Conservation (phyloP, 2,113 vertebrate genomes). For the Zeus faber region DNA sequence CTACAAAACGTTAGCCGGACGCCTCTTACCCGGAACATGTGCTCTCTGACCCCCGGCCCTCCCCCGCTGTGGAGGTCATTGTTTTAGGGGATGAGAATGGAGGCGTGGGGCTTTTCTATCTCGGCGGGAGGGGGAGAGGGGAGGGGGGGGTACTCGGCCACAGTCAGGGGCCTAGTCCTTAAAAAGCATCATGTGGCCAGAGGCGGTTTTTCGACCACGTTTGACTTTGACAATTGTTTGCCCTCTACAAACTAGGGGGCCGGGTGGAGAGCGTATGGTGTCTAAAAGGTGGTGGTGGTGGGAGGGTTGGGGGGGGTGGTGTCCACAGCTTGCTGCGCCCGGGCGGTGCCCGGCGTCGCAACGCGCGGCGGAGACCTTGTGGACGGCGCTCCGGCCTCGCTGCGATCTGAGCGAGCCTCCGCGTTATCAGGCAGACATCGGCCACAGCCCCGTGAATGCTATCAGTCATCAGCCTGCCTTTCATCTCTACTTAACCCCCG, state of each 20-base stretch:
- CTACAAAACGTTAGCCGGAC: constrained; percentile 44
- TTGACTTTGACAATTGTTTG: constrained; percentile 14
- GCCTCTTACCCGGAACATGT: constrained; percentile 58
- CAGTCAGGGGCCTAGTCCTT: constrained; percentile 7
- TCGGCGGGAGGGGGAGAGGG: constrained; percentile 17
- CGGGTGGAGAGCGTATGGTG: too few relatives aligned
- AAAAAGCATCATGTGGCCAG: constrained; percentile 20
- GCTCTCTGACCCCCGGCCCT: constrained; percentile 57
- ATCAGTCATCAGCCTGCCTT: constrained; percentile 67
- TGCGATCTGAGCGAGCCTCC: constrained; percentile 8
- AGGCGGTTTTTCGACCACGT: neutral
- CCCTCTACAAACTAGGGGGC: neutral
- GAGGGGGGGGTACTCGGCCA: neutral
- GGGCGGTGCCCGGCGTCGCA: too few relatives aligned
- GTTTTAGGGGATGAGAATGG: constrained; percentile 46
- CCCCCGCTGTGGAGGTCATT: constrained; percentile 37
- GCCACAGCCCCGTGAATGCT: constrained; percentile 58
- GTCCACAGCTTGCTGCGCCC: too few relatives aligned
- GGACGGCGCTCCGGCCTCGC: neutral
- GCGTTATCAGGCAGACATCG: constrained; percentile 65
- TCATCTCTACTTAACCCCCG: constrained; percentile 57
- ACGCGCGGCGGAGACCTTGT: neutral
- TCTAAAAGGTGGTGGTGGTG: neutral
- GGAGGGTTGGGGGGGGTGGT: neutral
- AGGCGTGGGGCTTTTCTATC: constrained; percentile 32